Base-by-base conservation (phyloP, 2,113 vertebrate genomes). In the Urocitellus parryii region DNA sequence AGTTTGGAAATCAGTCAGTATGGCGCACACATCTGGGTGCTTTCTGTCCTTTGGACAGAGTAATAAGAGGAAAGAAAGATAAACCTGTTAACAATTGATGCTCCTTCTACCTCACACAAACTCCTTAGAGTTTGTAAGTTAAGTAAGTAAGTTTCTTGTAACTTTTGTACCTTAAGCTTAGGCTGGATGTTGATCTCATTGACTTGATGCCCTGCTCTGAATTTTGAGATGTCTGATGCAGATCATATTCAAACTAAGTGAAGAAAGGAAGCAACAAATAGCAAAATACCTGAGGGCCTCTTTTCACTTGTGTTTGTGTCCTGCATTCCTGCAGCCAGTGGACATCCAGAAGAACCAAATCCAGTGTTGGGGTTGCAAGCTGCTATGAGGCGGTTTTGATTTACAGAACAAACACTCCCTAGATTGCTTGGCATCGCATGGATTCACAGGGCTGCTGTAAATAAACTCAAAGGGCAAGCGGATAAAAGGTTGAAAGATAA, bases 1-100 rank as follows among this genome's bases (percentile, higher is more conserved):
- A 97, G 76, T 97, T 92, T 97, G 95, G 80, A 98, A 98, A 42
- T 95, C 77, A 56, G 95, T 95, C 97, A 98, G 68, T 53, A 56
- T 20, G 45, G 9, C 76, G 29, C 29, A 85, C 27, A 96, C 92
- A 70, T 95, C 87, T 88, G 67, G 7, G 45, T 95, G 80, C 74
- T 96, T 98, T 97, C 65, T 93, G 27, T 81, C 20, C 4, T 97
- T 97, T 78, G 96, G 95, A 97, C 92, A 81, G 42, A 78, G 88
- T 51, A 70, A 97, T 77, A 91, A 68, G 98, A 91, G 90, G 27
- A 77, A 74, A 96, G 93, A 79, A 82, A 70, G 7, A 34, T 22
- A 12, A 58, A 67, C 51, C n/a, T 86, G 70, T 61, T 79, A 87
- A 88, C 12, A 92, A 25, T 56, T 87, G 78, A n/a, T 53, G 39